Base-by-base conservation (phyloP, 92 coral and sea anemone species). In the Plumapathes pennacea region DNA sequence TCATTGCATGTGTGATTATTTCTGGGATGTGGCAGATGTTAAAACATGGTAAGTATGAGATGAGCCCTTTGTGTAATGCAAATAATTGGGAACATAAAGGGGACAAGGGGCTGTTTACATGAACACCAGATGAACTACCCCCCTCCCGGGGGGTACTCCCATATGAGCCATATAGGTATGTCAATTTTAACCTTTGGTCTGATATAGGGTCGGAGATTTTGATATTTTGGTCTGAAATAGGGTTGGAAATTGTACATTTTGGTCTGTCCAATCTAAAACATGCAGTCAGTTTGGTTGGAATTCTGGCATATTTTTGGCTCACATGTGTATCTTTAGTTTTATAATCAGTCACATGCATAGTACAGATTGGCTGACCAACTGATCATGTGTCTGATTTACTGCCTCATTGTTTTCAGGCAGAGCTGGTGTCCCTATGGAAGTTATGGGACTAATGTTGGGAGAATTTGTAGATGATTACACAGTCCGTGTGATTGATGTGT, bases 401-500 rank as follows among this genome's bases (percentile, higher is more conserved):
- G 13, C 33, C 10, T 27, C 13, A 26, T 37, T 56, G 54, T 39
- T 33, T 50, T 50, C 50, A 92, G 98, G 98, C 1, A 86, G 98
- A 38, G 98, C 98, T 33, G 98, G 98, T 32, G 98, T 92, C 10
- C 98, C 98, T 2, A 92, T 92, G 98, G 98, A 92, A 55, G 98
- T 92, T 5, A 92, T 92, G 98, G 98, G 98, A 11, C 68, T 92
- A 20, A 92, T 92, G 98, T 69, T 92, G 47, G 98, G 98, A 38
- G 98, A 92, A 54, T 92, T 92, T 88, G 98, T 92, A 9, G 98
- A 92, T 60, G 98, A 92, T 40, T 92, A 92, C 50, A 92, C 98
- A 18, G 98, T 92, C 23, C 70, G 96, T 40, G 98, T 92, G 20
- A 92, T 92, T 30, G 98, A 92, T 72, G 98, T 92, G 11, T 92